Evolutionary conservation across 2,888 invertebrate species (phyloP), one percentile per base, ranked within the genome.

Genomic region (Leptinotarsa juncta): DNA sequence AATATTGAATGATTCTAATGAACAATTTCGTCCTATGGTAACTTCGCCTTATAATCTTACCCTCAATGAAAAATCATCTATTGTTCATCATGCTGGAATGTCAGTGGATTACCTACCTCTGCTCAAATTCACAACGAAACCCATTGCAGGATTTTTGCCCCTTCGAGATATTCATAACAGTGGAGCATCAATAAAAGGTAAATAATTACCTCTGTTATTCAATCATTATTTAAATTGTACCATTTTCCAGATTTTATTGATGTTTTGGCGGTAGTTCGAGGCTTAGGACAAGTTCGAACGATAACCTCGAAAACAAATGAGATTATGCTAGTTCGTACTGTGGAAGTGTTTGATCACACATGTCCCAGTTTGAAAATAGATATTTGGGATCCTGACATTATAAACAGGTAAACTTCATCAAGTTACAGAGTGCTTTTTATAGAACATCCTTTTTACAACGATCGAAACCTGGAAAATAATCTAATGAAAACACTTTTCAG

Each of bases 381-480:
- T 53, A 89, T 94, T 65, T 95, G 95, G 92, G 93, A 95, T 77
- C 88, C 89, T 3, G 94, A 94, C 77, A 91, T 93, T 83, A 93
- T 95, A 71, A 89, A 90, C 80, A 90, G 92, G 89, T 92, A 68
- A 66, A 65, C 60, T 48, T 71, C 20, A 26, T 23, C 4, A n/a
- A 67, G 10, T 14, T 16, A 32, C 49, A 32, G 14, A 26, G 18
- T 15, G 16, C 60, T 23, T 60, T 32, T 18, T 66, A 50, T 67
- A 66, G 49, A 18, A 26, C 26, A 51, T 20, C 42, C 32, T 23
- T 15, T 42, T 42, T 42, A 42, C 42, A 42, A 42, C 10, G 42
- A 42, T 42, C 42, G 42, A 42, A 42, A 42, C 42, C 42, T 10
- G 42, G 42, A 42, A 42, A 42, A 42, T 42, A 42, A 10, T 42